These are phyloP conservation scores for Drosophila conformis DNA, from an alignment of 2,888 invertebrate genomes.

Conservation along the genomic window DNA sequence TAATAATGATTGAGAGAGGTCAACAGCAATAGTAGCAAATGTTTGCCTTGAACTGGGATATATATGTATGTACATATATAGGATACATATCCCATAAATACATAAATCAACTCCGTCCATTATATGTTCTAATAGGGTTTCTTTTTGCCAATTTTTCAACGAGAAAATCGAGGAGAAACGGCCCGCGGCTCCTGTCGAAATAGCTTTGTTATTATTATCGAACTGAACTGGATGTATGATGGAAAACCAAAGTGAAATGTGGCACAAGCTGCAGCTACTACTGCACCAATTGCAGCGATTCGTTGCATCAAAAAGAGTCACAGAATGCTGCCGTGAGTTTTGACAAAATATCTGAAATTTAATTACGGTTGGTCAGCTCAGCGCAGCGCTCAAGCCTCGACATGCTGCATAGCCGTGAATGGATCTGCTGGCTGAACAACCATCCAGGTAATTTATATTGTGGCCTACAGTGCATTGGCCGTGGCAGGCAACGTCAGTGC, in stretches of 20 bases:
- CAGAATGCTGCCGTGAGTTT: constrained; percentile 60
- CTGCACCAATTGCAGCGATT: constrained; percentile 1
- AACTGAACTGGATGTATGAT: constrained; percentile 30
- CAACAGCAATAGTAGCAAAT: background rate
- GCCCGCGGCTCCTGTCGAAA: constrained; percentile 64
- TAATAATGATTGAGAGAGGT: background rate
- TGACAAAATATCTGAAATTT: constrained; percentile 72
- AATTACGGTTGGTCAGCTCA: constrained; percentile 59
- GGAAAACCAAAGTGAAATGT: constrained; percentile 31
- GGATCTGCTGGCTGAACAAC: constrained; percentile 13
- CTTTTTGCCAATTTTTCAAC: constrained; percentile 56
- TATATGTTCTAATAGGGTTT: constrained; percentile 61
- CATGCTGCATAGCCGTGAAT: constrained; percentile 19
- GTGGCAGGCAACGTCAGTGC: constrained; percentile 29
- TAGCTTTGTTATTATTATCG: constrained; percentile 57
- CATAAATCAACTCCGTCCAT: constrained; percentile 68
- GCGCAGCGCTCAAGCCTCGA: constrained; percentile 27
- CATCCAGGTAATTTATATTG: constrained; percentile 56
- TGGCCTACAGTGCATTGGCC: constrained; percentile 22
- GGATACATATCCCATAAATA: constrained; percentile 51
- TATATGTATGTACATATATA: background rate
- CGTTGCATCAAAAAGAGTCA: background rate
- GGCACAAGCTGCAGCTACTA: background rate
- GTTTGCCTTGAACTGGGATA: constrained; percentile 9
- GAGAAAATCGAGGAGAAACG: constrained; percentile 45